These are phyloP conservation scores for Gymnorhina tibicen DNA, from an alignment of 2,113 vertebrate species.

Conservation along the genomic window DNA sequence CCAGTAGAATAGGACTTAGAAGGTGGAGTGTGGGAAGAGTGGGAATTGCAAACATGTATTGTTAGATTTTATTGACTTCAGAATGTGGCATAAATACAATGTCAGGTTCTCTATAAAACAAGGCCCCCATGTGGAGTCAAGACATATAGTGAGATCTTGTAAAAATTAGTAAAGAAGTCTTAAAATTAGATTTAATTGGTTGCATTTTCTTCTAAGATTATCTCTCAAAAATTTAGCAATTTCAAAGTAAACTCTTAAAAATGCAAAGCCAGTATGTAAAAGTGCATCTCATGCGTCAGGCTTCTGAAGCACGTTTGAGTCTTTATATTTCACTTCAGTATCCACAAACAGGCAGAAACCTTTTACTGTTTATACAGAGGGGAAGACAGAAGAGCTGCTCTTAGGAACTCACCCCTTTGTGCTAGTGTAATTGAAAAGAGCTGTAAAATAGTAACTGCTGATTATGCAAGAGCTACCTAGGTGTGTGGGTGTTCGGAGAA, in stretches of 20 bases:
- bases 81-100: background rate
- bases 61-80: slow-evolving; percentile 32
- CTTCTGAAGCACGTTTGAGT: background rate
- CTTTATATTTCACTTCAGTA: background rate
- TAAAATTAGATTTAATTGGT: background rate
- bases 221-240: background rate
- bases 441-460: background rate
- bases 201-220: background rate
- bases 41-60: background rate
- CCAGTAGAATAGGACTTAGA: slow-evolving; percentile 24
- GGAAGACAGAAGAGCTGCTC: background rate
- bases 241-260: background rate
- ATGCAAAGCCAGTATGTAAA: background rate
- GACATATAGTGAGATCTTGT: background rate
- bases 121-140: background rate
- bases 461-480: background rate
- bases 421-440: background rate
- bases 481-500: background rate
- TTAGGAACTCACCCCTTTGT: background rate
- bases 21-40: slow-evolving; percentile 20
- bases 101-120: slow-evolving; percentile 3
- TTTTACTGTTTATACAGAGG: background rate
- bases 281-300: background rate
- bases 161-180: background rate
- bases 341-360: background rate